Percentiles rank a stretch among this genome's conserved stretches.
phyloP scores from a whole-genome alignment of 2,797 vertebrate species.

The Anisognathus igniventris region DNA sequence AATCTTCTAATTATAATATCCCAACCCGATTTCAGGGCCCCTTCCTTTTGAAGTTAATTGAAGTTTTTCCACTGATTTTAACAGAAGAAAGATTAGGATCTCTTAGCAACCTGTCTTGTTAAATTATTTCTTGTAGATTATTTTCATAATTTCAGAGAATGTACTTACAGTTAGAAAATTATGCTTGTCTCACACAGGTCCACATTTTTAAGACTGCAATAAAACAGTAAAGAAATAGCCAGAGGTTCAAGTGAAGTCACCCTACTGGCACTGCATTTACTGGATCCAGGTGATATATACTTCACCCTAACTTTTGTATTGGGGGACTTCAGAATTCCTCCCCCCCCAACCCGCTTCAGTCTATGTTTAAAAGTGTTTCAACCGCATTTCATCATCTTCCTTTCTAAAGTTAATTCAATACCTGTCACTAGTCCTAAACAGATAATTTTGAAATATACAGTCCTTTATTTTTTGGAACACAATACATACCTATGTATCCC shows the following conservation, averaged over 20 bases:
- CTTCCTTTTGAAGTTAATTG: constrained; percentile 61
- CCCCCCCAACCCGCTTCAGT: background rate
- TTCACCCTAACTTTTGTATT: background rate
- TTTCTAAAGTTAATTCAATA: background rate
- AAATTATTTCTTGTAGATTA: constrained; percentile 25
- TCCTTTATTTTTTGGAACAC: background rate
- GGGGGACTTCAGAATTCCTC: background rate
- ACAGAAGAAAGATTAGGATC: constrained; percentile 15
- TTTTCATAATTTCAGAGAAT: background rate
- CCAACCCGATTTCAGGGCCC: constrained; percentile 20
- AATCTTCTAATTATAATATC: constrained; percentile 54
- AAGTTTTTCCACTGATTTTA: constrained; percentile 23
- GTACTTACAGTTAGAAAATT: background rate
- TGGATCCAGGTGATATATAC: background rate
- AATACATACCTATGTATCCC: background rate
- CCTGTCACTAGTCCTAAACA: background rate
- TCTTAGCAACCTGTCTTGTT: background rate
- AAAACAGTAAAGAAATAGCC: background rate
- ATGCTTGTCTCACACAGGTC: background rate
- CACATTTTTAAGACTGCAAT: background rate
- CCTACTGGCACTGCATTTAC: background rate
- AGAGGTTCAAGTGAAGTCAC: background rate
- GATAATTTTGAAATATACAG: background rate
- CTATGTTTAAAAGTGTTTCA: background rate
- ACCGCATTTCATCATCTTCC: background rate